phyloP scores from a whole-genome alignment of 1,140 invertebrate species.

The Nylanderia fulva region DNA sequence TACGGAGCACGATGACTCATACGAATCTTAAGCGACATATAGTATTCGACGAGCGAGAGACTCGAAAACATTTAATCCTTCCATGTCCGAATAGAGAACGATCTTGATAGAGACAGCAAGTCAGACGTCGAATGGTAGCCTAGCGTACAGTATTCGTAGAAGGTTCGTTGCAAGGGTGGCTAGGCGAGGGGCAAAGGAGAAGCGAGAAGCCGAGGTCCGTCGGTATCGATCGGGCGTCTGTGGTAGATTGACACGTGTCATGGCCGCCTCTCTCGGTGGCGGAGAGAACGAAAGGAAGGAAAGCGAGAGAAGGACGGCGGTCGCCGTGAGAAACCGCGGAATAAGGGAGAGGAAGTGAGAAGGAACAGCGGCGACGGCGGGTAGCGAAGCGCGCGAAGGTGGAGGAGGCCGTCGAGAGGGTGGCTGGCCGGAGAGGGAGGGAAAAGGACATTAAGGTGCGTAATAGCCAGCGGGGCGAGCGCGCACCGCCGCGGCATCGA shows the following conservation, averaged over 20 bases:
- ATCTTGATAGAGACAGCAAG: conserved; percentile 69
- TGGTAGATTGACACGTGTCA: conserved; percentile 86
- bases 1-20: conserved; percentile 1
- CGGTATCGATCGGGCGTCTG: conserved; percentile 86
- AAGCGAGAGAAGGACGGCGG: conserved; percentile 61
- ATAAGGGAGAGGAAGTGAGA: conserved; percentile 66
- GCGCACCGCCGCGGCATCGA: conserved; percentile 85
- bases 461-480: conserved; percentile 86
- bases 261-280: conserved; percentile 81
- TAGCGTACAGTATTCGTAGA: conserved; percentile 74
- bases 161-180: conserved; percentile 69
- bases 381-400: conserved; percentile 71
- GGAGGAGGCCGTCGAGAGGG: conserved; percentile 71
- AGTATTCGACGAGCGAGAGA: conserved; percentile 4
- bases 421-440: conserved; percentile 68
- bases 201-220: conserved; percentile 80
- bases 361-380: conserved; percentile 64
- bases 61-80: conserved; percentile 50
- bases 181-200: conserved; percentile 58
- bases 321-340: conserved; percentile 55
- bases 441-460: conserved; percentile 86
- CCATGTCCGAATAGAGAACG: conserved; percentile 46
- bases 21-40: not conserved
- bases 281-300: conserved; percentile 66
- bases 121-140: conserved; percentile 69